phyloP scores from a whole-genome alignment of 2,113 vertebrate species.

The Vulpes ferrilata region DNA sequence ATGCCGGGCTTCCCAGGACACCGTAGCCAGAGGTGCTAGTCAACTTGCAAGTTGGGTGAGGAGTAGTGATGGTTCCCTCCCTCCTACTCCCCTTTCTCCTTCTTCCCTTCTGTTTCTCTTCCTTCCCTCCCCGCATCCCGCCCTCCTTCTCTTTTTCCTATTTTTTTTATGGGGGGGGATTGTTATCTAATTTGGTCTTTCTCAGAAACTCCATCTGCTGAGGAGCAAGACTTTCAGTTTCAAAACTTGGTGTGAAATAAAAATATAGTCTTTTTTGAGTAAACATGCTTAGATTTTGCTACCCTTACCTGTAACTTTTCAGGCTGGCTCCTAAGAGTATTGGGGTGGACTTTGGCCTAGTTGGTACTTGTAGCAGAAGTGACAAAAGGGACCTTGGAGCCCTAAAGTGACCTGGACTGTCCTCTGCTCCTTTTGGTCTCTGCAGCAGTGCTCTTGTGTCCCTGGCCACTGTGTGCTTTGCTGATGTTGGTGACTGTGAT shows the following conservation, averaged over 20 bases:
- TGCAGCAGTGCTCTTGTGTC: neutral
- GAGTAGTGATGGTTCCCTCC: neutral
- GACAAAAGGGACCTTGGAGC: neutral
- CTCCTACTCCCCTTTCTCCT: neutral
- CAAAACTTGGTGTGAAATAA: neutral
- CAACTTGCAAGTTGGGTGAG: neutral
- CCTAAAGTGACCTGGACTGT: neutral
- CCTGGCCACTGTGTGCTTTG: neutral
- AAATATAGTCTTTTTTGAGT: neutral
- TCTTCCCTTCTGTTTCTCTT: neutral
- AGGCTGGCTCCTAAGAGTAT: neutral
- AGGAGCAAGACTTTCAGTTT: neutral
- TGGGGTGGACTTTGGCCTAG: neutral
- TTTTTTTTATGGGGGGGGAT: neutral
- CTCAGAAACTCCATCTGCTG: slow-evolving; percentile 17
- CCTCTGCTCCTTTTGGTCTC: neutral
- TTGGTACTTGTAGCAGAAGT: neutral
- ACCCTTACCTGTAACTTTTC: neutral
- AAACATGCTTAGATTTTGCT: neutral
- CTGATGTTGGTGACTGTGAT: neutral
- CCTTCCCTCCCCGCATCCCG: neutral
- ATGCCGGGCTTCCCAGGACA: neutral
- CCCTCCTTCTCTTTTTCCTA: neutral
- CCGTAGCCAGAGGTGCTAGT: too few relatives aligned
- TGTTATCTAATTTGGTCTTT: slow-evolving; percentile 12